Conservation (phyloP, 1,140 invertebrate genomes). For the Cydia strobilella region DNA sequence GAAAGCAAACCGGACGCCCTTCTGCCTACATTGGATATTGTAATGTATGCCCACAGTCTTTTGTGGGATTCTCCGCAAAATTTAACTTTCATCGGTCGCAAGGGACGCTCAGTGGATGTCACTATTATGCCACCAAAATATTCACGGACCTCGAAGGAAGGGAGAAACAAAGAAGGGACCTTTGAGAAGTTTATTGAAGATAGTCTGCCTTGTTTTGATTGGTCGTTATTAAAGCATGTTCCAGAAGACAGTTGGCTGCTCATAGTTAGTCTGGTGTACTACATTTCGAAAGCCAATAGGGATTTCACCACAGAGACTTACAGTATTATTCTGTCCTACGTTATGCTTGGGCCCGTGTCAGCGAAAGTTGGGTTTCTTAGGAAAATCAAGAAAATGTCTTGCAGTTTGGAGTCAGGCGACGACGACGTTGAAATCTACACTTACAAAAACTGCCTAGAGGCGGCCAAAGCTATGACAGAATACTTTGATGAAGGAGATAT, state of each 20-base stretch:
- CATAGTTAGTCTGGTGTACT: slow-evolving; percentile 44
- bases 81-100: slow-evolving; percentile 42
- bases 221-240: slow-evolving; percentile 17
- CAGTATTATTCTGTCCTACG: slow-evolving; percentile 44
- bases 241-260: slow-evolving; percentile 42
- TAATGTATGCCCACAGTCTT: slow-evolving; percentile 39
- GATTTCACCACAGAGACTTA: slow-evolving; percentile 39
- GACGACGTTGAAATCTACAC: neutral
- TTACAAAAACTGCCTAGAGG: slow-evolving; percentile 17
- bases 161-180: slow-evolving; percentile 23
- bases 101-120: neutral
- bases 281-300: slow-evolving; percentile 35
- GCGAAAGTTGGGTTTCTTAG: slow-evolving; percentile 38
- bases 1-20: slow-evolving; percentile 42
- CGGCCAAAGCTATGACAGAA: slow-evolving; percentile 28
- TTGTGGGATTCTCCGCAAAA: slow-evolving; percentile 35
- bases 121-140: neutral
- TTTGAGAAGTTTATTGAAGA: slow-evolving; percentile 40
- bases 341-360: slow-evolving; percentile 43
- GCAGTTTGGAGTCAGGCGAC: neutral
- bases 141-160: slow-evolving; percentile 26
- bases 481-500: slow-evolving; percentile 19
- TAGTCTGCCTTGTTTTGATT: slow-evolving; percentile 36
- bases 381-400: slow-evolving; percentile 33
- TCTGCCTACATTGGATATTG: slow-evolving; percentile 42